A percentile compares a stretch with the other conserved stretches of the same genome.
Evolutionary conservation across 2,888 invertebrate species (phyloP).

Genomic region (Nemoura dubitans): DNA sequence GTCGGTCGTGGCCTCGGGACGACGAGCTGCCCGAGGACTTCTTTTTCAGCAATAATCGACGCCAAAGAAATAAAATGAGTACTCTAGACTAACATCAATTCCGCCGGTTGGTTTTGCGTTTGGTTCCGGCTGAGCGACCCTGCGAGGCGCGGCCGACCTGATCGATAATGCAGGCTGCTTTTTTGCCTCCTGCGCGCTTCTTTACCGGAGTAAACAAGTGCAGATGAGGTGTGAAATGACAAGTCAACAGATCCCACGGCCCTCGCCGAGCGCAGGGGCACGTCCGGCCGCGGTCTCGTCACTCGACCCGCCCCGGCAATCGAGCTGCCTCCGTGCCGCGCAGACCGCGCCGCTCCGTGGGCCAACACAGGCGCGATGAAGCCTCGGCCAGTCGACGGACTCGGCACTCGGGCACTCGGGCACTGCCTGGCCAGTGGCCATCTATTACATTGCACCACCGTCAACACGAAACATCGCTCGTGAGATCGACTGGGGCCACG

Average conservation of each 20-base stretch:
- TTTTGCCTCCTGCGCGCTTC: neutral
- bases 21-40: slow-evolving; percentile 15
- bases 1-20: too few species aligned
- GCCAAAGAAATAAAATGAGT: too few species aligned
- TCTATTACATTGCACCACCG: too few species aligned
- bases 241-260: slow-evolving; percentile 39
- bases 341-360: neutral
- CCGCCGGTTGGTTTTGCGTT: too few species aligned
- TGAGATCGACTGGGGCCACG: too few species aligned
- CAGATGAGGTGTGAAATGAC: slow-evolving; percentile 38
- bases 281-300: neutral
- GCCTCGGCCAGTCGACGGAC: too few species aligned
- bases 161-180: neutral
- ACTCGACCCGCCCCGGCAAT: neutral
- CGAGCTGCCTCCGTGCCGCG: neutral
- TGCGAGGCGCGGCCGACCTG: neutral
- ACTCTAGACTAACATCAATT: too few species aligned
- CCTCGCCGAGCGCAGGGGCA: neutral
- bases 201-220: slow-evolving; percentile 21
- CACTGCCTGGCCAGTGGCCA: too few species aligned
- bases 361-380: neutral
- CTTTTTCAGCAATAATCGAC: too few species aligned
- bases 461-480: too few species aligned
- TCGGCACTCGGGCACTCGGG: too few species aligned
- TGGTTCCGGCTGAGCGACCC: too few species aligned